Evolutionary conservation across 2,113 vertebrate genomes (phyloP).

Genomic region (Melanotaenia duboulayi): DNA sequence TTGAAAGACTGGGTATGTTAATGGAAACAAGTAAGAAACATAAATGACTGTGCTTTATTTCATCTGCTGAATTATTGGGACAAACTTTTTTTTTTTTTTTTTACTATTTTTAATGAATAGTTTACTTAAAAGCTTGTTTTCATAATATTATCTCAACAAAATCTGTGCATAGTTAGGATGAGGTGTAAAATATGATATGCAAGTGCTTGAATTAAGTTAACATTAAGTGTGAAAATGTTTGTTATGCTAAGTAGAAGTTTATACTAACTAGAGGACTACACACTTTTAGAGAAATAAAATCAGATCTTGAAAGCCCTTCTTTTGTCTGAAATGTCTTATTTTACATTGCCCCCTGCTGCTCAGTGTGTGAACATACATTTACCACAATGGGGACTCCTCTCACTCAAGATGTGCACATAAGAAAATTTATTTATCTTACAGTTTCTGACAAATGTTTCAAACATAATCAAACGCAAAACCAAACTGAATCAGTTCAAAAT

Average conservation of each 20-base stretch:
- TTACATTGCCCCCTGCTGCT: conserved; percentile 65
- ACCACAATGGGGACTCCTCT: neutral
- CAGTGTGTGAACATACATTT: neutral
- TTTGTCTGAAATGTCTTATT: conserved; percentile 68
- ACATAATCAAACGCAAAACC: too few species aligned
- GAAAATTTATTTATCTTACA: too few species aligned
- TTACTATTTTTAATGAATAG: conserved; percentile 40
- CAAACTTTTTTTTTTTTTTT: conserved; percentile 47
- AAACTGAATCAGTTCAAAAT: too few species aligned
- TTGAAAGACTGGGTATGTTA: conserved; percentile 18
- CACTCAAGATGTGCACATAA: neutral
- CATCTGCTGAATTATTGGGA: conserved; percentile 15
- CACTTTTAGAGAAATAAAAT: conserved; percentile 76
- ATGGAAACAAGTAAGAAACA: conserved; percentile 26
- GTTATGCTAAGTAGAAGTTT: conserved; percentile 53
- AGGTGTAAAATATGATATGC: conserved; percentile 55
- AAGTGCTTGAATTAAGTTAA: conserved; percentile 45
- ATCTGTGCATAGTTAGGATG: conserved; percentile 26
- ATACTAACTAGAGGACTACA: conserved; percentile 35
- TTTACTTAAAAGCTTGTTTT: conserved; percentile 53
- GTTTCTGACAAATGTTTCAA: too few species aligned
- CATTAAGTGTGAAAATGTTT: conserved; percentile 57
- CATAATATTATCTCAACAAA: conserved; percentile 23
- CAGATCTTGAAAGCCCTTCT: conserved; percentile 50
- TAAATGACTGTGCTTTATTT: conserved; percentile 16